A percentile compares a stretch with the other conserved stretches of the same genome.
Conservation (phyloP, 1,140 invertebrate species). For the Harpegnathos saltator region DNA sequence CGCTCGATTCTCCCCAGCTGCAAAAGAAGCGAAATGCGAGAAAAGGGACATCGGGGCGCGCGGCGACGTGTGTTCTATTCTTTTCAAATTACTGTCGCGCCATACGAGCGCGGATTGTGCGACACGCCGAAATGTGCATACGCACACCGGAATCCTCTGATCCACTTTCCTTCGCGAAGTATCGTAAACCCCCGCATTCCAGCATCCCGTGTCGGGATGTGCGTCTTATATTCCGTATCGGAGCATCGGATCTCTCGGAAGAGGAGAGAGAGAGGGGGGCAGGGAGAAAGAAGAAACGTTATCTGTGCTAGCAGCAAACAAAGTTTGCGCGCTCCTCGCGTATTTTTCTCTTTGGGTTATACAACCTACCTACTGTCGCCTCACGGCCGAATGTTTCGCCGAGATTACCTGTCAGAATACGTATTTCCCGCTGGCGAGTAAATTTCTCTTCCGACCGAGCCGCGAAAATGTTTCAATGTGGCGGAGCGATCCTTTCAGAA, state of each 20-base stretch:
- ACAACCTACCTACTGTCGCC: slow-evolving; percentile 52
- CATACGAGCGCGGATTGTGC: slow-evolving; percentile 32
- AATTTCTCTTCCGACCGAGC: slow-evolving; percentile 48
- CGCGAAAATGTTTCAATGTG: slow-evolving; percentile 50
- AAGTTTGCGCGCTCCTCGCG: slow-evolving; percentile 56
- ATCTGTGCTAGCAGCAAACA: slow-evolving; percentile 47
- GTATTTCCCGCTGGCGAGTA: slow-evolving; percentile 51
- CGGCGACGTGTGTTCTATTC: slow-evolving; percentile 39
- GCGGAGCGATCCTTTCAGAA: slow-evolving; percentile 40
- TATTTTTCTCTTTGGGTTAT: slow-evolving; percentile 65
- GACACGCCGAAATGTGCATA: slow-evolving; percentile 46
- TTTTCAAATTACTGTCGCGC: slow-evolving; percentile 52
- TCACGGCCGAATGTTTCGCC: slow-evolving; percentile 63
- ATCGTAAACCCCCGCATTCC: slow-evolving; percentile 60
- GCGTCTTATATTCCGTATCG: slow-evolving; percentile 57
- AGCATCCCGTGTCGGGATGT: slow-evolving; percentile 1
- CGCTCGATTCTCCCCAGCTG: slow-evolving; percentile 27
- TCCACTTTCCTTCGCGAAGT: slow-evolving; percentile 64
- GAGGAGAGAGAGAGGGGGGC: neutral
- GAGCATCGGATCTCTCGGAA: slow-evolving; percentile 52
- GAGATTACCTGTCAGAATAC: slow-evolving; percentile 73
- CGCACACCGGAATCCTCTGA: slow-evolving; percentile 47
- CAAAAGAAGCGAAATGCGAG: neutral
- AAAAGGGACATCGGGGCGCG: neutral
- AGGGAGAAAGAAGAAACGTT: neutral